Evolutionary conservation across 1,140 invertebrate genomes (phyloP), one percentile per base, ranked within the genome.

Genomic region (Drosophila willistoni): DNA sequence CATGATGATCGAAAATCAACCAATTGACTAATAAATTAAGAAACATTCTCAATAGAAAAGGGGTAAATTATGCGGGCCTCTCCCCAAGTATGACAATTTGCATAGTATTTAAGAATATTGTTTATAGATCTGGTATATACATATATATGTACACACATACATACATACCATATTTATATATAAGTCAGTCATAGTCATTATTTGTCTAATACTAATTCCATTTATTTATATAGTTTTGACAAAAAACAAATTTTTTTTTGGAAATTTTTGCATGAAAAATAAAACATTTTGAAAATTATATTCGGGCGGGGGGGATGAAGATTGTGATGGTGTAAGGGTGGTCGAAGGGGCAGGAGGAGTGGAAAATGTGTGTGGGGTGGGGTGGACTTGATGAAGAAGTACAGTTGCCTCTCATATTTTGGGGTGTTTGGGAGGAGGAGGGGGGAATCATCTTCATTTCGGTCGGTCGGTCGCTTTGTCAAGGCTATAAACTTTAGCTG

Each of bases 401-500:
- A 68, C 47, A 68, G 57, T 42, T 62, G 60, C 41, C 36, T 61
- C 61, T 57, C 12, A 12, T 62, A 3, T 17, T 17, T 22, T 51
- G 9, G 22, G 3, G 22, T 25, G 22, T 19, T 9, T 9, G 17
- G 17, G 17, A 2, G 44, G 14, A 0, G 44, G 14, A 44, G 7
- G 42, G n/a, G 2, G 17, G 14, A 17, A 9, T 47, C 14, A 2
- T 14, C n/a, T 10, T 36, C 9, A 34, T 34, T 9, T n/a, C 36
- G 0, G 56, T 34, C 6, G 29, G 29, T 29, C 29, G 14, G 44
- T 25, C 39, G 68, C 61, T 64, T 29, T 68, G 67, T 71, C 76
- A 83, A 83, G 68, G 81, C 76, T 78, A 72, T 70, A 79, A 77
- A 84, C 81, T 83, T 70, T 66, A 67, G 64, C 71, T 73, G 42